Evolutionary conservation across 2,888 invertebrate genomes (phyloP).

Genomic region (Esperia sulphurella): DNA sequence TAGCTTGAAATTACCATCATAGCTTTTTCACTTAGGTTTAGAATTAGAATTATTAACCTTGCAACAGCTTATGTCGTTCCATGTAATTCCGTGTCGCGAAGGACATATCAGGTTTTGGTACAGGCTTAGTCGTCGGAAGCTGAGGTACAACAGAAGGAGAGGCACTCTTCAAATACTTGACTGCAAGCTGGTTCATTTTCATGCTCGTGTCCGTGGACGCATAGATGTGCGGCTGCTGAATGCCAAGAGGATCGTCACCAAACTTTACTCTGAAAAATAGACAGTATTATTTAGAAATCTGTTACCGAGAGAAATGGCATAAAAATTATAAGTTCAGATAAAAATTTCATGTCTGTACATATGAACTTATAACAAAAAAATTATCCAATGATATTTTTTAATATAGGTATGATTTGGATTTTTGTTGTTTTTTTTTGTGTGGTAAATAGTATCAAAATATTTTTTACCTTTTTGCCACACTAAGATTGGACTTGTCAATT

Average conservation of each 20-base stretch:
- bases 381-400: too few species aligned
- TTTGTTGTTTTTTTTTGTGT: too few species aligned
- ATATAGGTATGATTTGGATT: too few species aligned
- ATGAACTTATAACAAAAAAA: too few species aligned
- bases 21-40: too few species aligned
- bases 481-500: slow-evolving; percentile 68
- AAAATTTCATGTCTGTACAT: too few species aligned
- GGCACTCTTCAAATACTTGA: slow-evolving; percentile 57
- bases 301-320: too few species aligned
- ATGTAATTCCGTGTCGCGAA: slow-evolving; percentile 86
- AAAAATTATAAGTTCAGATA: too few species aligned
- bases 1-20: too few species aligned
- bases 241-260: slow-evolving; percentile 56
- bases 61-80: slow-evolving; percentile 82
- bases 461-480: slow-evolving; percentile 63
- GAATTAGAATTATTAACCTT: slow-evolving; percentile 56
- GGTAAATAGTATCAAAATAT: neutral
- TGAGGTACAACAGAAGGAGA: slow-evolving; percentile 4
- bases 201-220: slow-evolving; percentile 57
- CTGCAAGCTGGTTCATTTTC: slow-evolving; percentile 72
- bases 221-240: slow-evolving; percentile 44
- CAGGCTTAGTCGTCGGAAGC: slow-evolving; percentile 23
- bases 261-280: slow-evolving; percentile 57
- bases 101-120: slow-evolving; percentile 78
- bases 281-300: too few species aligned